phyloP scores from a whole-genome alignment of 2,797 vertebrate species.

The Hydrocynus forskahlii region DNA sequence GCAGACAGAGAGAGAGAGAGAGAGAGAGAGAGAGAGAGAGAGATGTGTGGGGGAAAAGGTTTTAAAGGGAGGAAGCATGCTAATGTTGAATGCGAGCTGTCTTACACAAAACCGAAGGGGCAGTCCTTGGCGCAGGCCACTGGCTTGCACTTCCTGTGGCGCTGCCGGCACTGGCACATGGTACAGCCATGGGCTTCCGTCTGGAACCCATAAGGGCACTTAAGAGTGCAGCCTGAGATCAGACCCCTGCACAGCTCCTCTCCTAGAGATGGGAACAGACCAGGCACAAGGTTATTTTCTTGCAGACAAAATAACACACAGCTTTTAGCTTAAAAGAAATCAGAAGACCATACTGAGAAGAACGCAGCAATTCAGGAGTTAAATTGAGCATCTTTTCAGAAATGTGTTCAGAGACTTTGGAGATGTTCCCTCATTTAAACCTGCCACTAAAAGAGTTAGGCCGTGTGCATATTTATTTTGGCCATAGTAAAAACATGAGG shows the following conservation, averaged over 20 bases:
- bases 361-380: not conserved
- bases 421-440: too few relatives aligned
- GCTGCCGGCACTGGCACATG: constrained; percentile 84
- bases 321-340: not conserved
- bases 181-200: constrained; percentile 83
- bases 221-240: constrained; percentile 79
- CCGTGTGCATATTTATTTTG: too few relatives aligned
- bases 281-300: constrained; percentile 4
- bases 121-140: constrained; percentile 85
- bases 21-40: not conserved
- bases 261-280: constrained; percentile 69
- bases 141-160: constrained; percentile 86
- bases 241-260: constrained; percentile 81
- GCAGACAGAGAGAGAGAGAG: not conserved
- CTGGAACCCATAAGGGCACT: constrained; percentile 85
- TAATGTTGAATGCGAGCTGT: not conserved
- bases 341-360: not conserved
- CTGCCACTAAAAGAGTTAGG: too few relatives aligned
- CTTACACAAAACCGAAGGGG: constrained; percentile 88
- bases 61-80: not conserved
- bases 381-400: too few relatives aligned
- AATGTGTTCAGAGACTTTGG: too few relatives aligned
- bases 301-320: not conserved
- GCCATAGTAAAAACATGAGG: too few relatives aligned
- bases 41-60: not conserved